Conservation (phyloP, 2,888 invertebrate species). For the Erynnis tages region DNA sequence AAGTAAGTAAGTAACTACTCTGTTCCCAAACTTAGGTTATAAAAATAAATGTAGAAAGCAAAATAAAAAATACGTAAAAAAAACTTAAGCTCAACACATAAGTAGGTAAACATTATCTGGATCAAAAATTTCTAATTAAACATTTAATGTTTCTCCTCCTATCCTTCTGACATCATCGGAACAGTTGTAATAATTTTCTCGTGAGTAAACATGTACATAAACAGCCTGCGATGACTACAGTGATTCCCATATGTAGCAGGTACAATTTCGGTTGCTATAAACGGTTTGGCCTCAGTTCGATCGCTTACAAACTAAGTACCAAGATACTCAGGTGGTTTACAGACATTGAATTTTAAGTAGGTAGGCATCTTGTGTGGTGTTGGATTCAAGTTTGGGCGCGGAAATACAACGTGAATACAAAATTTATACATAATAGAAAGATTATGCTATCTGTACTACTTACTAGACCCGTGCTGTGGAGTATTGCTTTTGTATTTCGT, state of each 20-base stretch:
- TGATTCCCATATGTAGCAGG: background rate
- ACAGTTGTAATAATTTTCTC: conserved; percentile 1
- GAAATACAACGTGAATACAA: conserved; percentile 21
- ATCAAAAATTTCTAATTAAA: no score
- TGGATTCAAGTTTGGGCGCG: conserved; percentile 24
- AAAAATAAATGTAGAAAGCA: no score
- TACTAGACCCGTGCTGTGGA: background rate
- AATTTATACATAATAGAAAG: conserved; percentile 41
- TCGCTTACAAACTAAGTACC: conserved; percentile 13
- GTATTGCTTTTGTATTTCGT: no score
- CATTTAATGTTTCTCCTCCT: no score
- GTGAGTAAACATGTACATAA: conserved; percentile 3
- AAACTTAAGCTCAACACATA: no score
- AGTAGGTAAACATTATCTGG: no score
- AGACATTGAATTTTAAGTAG: conserved; percentile 30
- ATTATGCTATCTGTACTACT: conserved; percentile 27
- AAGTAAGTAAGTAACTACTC: no score
- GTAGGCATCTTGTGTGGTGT: conserved; percentile 29
- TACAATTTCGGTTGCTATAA: conserved; percentile 18
- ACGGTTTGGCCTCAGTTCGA: conserved; percentile 13
- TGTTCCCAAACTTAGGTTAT: no score
- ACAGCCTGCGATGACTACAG: background rate
- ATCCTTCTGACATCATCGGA: conserved; percentile 7
- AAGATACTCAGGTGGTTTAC: conserved; percentile 1
- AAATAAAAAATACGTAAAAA: no score